These are phyloP conservation scores for Pollicipes pollicipes DNA, from an alignment of 1,140 invertebrate species.

Conservation along the genomic window DNA sequence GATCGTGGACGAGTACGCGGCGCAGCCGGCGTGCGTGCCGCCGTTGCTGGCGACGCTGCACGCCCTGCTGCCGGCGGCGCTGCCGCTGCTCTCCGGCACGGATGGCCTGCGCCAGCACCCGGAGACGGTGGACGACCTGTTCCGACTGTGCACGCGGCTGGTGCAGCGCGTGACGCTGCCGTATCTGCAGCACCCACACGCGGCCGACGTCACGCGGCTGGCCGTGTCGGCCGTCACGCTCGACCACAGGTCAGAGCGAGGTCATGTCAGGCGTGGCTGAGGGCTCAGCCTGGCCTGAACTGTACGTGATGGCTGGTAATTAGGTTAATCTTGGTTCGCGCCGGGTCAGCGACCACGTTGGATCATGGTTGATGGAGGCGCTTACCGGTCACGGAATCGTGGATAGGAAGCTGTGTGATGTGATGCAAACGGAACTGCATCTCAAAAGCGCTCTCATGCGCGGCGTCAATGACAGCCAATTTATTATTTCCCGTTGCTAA, in stretches of 20 bases:
- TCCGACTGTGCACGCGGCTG: conserved; percentile 70
- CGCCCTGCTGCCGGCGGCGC: conserved; percentile 68
- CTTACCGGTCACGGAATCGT: too few relatives aligned
- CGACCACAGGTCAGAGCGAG: conserved; percentile 52
- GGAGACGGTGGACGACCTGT: conserved; percentile 94
- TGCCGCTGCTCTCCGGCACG: conserved; percentile 49
- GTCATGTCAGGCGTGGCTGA: too few relatives aligned
- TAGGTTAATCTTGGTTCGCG: too few relatives aligned
- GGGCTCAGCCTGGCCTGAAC: too few relatives aligned
- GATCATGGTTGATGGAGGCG: too few relatives aligned
- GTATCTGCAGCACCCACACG: conserved; percentile 52
- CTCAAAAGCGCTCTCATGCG: too few relatives aligned
- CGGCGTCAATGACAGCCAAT: too few relatives aligned
- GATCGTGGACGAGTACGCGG: conserved; percentile 83
- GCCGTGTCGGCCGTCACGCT: conserved; percentile 59
- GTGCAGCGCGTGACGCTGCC: conserved; percentile 61
- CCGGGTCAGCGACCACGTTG: too few relatives aligned
- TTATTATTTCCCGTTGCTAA: too few relatives aligned
- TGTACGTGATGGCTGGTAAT: too few relatives aligned
- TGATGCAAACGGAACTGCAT: too few relatives aligned
- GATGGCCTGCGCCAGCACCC: conserved; percentile 75
- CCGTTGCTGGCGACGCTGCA: conserved; percentile 70
- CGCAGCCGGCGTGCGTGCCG: conserved; percentile 43
- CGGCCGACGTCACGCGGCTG: conserved; percentile 59
- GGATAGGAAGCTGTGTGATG: too few relatives aligned